A percentile compares a stretch with the other conserved stretches of the same genome.
These are phyloP conservation scores for Polypterus bichir DNA, from an alignment of 2,113 vertebrate genomes.

Conservation along the genomic window DNA sequence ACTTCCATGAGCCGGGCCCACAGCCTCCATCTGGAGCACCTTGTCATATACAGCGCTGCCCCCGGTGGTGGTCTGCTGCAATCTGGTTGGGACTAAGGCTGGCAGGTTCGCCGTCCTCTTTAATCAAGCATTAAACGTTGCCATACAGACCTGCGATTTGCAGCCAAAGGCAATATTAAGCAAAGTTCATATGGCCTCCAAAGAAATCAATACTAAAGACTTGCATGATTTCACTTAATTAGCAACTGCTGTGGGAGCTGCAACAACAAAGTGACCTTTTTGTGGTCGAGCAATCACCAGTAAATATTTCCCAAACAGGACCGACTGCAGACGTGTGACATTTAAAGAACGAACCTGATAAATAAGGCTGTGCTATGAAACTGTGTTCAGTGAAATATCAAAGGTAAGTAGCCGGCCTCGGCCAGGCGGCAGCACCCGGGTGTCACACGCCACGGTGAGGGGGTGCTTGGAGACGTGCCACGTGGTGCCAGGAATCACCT, in stretches of 20 bases:
- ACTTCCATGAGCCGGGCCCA: too few relatives aligned
- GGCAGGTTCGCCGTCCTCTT: slow-evolving; percentile 9
- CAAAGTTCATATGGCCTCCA: slow-evolving; percentile 32
- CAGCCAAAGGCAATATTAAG: slow-evolving; percentile 12
- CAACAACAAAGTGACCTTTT: slow-evolving; percentile 55
- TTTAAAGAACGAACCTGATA: slow-evolving; percentile 20
- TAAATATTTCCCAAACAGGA: slow-evolving; percentile 42
- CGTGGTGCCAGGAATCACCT: too few relatives aligned
- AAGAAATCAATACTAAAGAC: slow-evolving; percentile 47
- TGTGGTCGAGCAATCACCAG: slow-evolving; percentile 27
- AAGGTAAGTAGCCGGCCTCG: not conserved
- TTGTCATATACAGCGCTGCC: too few relatives aligned
- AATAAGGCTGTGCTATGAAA: slow-evolving; percentile 35
- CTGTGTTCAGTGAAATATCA: slow-evolving; percentile 25
- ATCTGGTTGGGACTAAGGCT: not conserved
- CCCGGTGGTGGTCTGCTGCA: too few relatives aligned
- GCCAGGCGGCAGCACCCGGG: not conserved
- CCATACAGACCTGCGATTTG: slow-evolving; percentile 25
- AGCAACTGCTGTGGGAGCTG: slow-evolving; percentile 46
- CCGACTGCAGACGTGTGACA: slow-evolving; percentile 13
- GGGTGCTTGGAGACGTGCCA: too few relatives aligned
- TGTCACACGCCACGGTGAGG: not conserved
- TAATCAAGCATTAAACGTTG: slow-evolving; percentile 15
- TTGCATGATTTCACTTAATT: slow-evolving; percentile 51
- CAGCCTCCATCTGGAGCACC: too few relatives aligned